A percentile compares a stretch with the other conserved stretches of the same genome.
Evolutionary conservation across 2,797 vertebrate genomes (phyloP).

Genomic region (Lithobates sylvaticus): DNA sequence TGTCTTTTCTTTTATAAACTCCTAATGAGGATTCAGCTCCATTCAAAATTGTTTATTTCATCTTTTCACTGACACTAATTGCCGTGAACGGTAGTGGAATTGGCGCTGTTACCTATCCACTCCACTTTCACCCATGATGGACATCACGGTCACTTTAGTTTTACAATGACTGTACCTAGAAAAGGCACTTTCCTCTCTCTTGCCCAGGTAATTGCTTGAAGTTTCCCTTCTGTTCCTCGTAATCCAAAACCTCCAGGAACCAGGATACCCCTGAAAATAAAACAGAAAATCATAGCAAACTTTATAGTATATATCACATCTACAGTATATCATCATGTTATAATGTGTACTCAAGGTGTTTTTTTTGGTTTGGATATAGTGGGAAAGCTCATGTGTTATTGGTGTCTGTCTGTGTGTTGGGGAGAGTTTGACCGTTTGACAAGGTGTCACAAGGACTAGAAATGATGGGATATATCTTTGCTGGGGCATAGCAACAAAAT

Average conservation of each 20-base stretch:
- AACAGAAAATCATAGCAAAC: not conserved
- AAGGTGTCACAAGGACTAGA: no score
- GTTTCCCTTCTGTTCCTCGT: slow-evolving; percentile 79
- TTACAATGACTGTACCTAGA: slow-evolving; percentile 72
- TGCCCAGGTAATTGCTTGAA: slow-evolving; percentile 81
- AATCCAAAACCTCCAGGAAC: slow-evolving; percentile 82
- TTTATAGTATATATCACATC: not conserved
- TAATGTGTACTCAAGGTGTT: no score
- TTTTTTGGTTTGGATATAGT: no score
- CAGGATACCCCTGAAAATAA: slow-evolving; percentile 77
- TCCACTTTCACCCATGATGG: not conserved
- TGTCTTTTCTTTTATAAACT: not conserved
- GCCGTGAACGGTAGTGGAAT: no score
- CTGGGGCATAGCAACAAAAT: no score
- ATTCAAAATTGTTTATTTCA: not conserved
- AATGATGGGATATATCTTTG: no score
- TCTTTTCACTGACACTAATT: not conserved
- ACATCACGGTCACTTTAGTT: not conserved
- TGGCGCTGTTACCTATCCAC: not conserved
- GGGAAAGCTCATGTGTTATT: no score
- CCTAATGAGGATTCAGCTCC: not conserved
- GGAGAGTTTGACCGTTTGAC: no score
- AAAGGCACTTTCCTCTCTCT: slow-evolving; percentile 81
- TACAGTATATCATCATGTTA: no score
- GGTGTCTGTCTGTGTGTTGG: no score